phyloP scores from a whole-genome alignment of 1,140 invertebrate genomes.

The Centruroides vittatus region DNA sequence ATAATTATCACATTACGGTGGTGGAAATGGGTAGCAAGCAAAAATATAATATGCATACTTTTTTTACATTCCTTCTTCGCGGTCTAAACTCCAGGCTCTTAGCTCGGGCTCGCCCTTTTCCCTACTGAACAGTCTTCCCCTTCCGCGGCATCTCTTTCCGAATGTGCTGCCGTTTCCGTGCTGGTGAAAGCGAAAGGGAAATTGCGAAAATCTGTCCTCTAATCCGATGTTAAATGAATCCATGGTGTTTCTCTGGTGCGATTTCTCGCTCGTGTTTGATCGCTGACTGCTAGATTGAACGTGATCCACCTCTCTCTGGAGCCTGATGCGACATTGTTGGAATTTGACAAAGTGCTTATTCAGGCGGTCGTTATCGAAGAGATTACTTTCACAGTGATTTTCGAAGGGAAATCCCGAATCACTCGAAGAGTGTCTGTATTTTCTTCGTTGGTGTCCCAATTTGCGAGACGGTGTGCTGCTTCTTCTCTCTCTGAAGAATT shows the following conservation, averaged over 20 bases:
- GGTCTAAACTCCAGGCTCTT: slow-evolving; percentile 12
- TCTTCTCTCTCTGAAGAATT: slow-evolving; percentile 8
- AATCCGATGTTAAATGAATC: slow-evolving; percentile 5
- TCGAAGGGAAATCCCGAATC: slow-evolving; percentile 11
- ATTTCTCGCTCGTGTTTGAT: slow-evolving; percentile 1
- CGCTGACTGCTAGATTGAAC: slow-evolving; percentile 3
- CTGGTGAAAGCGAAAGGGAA: slow-evolving; percentile 7
- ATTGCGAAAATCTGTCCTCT: slow-evolving; percentile 9
- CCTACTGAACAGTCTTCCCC: slow-evolving; percentile 2
- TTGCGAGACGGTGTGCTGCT: slow-evolving; percentile 4
- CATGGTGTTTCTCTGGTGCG: slow-evolving; percentile 5
- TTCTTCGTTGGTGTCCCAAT: slow-evolving; percentile 1
- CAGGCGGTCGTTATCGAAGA: slow-evolving; percentile 1
- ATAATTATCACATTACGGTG: too few species aligned
- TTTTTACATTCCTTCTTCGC: slow-evolving; percentile 1
- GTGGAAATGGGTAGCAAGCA: too few species aligned
- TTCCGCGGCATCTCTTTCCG: not conserved
- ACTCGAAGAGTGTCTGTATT: slow-evolving; percentile 12
- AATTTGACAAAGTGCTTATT: slow-evolving; percentile 5
- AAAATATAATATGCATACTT: too few species aligned
- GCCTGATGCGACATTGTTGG: slow-evolving; percentile 3
- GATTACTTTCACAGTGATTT: slow-evolving; percentile 3
- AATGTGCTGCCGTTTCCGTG: not conserved
- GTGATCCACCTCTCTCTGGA: slow-evolving; percentile 11
- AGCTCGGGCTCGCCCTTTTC: slow-evolving; percentile 9